Evolutionary conservation across 2,888 invertebrate genomes (phyloP), one percentile per base, ranked within the genome.

Genomic region (Rhopalosiphum nymphaeae): DNA sequence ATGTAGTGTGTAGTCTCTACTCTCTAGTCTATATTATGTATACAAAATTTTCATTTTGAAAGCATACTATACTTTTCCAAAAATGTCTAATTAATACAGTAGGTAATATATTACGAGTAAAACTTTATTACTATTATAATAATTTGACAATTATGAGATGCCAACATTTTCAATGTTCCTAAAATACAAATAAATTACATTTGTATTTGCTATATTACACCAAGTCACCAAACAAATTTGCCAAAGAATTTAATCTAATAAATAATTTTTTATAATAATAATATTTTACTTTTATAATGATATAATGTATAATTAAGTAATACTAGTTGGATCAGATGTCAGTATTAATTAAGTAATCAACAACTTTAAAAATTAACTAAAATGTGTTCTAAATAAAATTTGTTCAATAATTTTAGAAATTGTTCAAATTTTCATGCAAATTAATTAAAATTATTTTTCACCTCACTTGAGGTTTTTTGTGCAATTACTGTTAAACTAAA

Each of bases 151-250:
- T 29, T 89, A 89, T 46, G n/a, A 89, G 57, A 46, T 89, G 89
- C 89, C 89, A 89, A 89, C 53, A 61, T 61, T 44, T 61, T n/a
- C 44, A 61, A 11, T 61, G 89, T 89, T 89, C 61, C 61, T 61
- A 42, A 56, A 89, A 89, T 88, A 88, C 29, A 86, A 86, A 86
- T 46, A 13, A 46, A 13, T 25, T 89, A 9, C n/a, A n/a, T 61
- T 61, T 29, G 10, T 89, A 46, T 89, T 61, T 89, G 26, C 46
- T 89, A 46, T 4, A 36, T 88, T 89, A 61, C 29, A 89, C 61
- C n/a, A 44, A 89, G 61, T 61, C 46, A 89, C 61, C 46, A 61
- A 89, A 89, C 29, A n/a, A 61, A 61, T 89, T 89, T 89, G 89
- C 89, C 89, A 89, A 89, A 89, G 3, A 89, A 46, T 57, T 46